phyloP scores from a whole-genome alignment of 2,888 invertebrate species.

The Hedya salicella region DNA sequence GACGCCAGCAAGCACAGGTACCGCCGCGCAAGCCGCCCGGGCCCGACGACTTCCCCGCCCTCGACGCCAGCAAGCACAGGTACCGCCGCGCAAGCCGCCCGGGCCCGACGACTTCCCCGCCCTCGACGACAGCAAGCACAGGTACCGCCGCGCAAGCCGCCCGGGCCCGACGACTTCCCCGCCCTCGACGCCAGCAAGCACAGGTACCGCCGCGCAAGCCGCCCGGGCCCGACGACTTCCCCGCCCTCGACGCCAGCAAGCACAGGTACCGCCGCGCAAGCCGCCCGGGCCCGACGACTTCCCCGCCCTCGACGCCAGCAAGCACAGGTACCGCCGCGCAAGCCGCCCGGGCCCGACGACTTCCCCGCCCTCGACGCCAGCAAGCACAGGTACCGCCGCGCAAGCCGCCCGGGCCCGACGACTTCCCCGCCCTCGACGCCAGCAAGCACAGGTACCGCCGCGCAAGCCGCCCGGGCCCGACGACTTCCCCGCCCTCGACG shows the following conservation, averaged over 20 bases:
- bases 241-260: constrained; percentile 89
- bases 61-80: too few relatives aligned
- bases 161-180: too few relatives aligned
- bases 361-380: constrained; percentile 88
- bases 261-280: constrained; percentile 77
- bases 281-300: constrained; percentile 79
- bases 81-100: too few relatives aligned
- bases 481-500: too few relatives aligned
- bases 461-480: too few relatives aligned
- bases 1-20: too few relatives aligned
- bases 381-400: constrained; percentile 80
- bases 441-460: constrained; percentile 87
- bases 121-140: constrained; percentile 92
- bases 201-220: constrained; percentile 54
- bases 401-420: constrained; percentile 81
- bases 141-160: too few relatives aligned
- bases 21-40: too few relatives aligned
- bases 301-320: constrained; percentile 85
- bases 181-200: too few relatives aligned
- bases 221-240: constrained; percentile 1
- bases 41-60: too few relatives aligned
- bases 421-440: constrained; percentile 69
- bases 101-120: too few relatives aligned
- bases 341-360: constrained; percentile 1
- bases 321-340: constrained; percentile 59